Percentiles rank a stretch among this genome's conserved stretches.
phyloP scores from a whole-genome alignment of 2,113 vertebrate species.

The Fulica atra region DNA sequence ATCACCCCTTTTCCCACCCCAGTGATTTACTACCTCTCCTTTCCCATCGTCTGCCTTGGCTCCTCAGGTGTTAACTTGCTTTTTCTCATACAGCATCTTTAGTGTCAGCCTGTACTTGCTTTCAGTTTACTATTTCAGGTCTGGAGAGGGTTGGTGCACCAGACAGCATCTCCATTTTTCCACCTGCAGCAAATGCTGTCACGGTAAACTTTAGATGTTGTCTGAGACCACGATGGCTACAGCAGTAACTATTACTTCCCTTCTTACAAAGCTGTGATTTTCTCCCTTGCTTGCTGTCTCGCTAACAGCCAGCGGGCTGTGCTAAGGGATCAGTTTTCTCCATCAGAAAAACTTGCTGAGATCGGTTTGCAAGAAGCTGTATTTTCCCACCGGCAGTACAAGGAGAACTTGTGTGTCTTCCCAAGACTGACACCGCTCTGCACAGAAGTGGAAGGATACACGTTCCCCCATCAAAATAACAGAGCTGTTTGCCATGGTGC shows the following conservation, averaged over 20 bases:
- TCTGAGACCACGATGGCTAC: neutral
- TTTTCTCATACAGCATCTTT: neutral
- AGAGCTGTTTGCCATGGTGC: neutral
- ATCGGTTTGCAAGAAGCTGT: neutral
- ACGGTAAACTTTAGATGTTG: neutral
- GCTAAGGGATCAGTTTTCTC: slow-evolving; percentile 4
- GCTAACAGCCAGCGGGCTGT: slow-evolving; percentile 34
- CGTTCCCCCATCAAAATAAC: neutral
- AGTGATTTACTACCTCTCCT: neutral
- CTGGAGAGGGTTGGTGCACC: fast-evolving
- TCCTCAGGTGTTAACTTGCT: neutral
- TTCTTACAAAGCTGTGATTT: fast-evolving
- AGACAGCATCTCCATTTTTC: neutral
- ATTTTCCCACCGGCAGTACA: neutral
- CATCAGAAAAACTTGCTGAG: neutral
- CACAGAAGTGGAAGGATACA: neutral
- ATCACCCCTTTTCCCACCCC: neutral
- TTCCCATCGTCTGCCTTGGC: neutral
- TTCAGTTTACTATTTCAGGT: neutral
- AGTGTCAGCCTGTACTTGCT: neutral
- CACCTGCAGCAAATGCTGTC: neutral
- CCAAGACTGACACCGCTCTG: neutral
- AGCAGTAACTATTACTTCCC: neutral
- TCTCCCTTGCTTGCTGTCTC: neutral
- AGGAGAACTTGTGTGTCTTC: neutral